Evolutionary conservation across 1,140 invertebrate genomes (phyloP), one percentile per base, ranked within the genome.

Genomic region (Campoletis sonorensis): DNA sequence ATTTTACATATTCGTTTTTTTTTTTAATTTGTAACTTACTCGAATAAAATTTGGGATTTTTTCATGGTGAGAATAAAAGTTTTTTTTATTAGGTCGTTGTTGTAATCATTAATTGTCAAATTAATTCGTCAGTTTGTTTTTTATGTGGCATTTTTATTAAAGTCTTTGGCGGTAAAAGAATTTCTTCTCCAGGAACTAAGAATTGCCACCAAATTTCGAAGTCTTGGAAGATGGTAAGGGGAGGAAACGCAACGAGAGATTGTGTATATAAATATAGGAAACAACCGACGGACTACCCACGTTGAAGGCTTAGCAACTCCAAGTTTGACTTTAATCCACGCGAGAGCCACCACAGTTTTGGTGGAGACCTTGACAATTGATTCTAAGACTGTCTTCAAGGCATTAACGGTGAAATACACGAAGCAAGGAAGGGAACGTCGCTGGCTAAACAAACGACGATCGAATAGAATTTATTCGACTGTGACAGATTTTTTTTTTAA

Each of bases 261-360:
- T 27, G 18, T 70, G 67, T 51, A 11, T 51, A 75, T 75, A 75
- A 18, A 51, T 54, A 54, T 33, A 33, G 40, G 27, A 30, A 13
- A 54, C 72, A 51, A 54, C 40, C 40, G n/a, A n/a, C 72, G 26
- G 21, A 23, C 18, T 75, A 73, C 68, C 72, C 72, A 23, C 72
- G 45, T 16, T 70, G 82, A 85, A 85, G 86, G 89, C 89, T 91
- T 90, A 91, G 86, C 87, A 85, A 87, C 84, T 89, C 86, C 87
- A 91, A 92, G 90, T 92, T 91, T 92, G 86, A 84, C 85, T 92
- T 92, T 92, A 91, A 92, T 92, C 91, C 91, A 87, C 70, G 72
- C 80, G 87, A 92, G 92, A 92, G 91, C 91, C 90, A 87, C 87
- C 72, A 54, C 16, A 16, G 45, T 75, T 23, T 54, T 49, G 45